Base-by-base conservation (phyloP, 2,797 vertebrate species). In the Propithecus perrieri region DNA sequence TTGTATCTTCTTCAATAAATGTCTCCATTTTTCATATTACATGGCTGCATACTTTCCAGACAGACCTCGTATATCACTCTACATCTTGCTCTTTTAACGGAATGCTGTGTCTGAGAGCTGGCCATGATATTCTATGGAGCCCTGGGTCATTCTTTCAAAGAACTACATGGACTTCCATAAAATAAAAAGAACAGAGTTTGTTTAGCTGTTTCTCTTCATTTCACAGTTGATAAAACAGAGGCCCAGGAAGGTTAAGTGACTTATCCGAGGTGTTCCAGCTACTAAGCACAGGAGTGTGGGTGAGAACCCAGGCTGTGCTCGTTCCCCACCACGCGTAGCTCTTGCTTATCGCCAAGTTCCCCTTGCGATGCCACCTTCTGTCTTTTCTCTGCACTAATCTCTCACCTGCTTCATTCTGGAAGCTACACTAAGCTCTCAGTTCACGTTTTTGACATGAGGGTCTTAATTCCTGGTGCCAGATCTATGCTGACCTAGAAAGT, bases 161-260 rank as follows among this genome's bases (percentile, higher is more conserved):
- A 90, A 10, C 15, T 26, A 13, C 1, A 11, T 48, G 53, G 80
- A 35, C 80, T 81, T 61, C 46, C 11, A 4, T 18, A 87, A 63
- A 35, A 55, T 46, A 50, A 75, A 69, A 92, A 55, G 55, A 91
- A 26, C 43, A 78, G 48, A 53, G 20, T 87, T 85, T 81, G 3
- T 74, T 88, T 69, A 89, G 61, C 13, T 71, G 17, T 93, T 94
- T 89, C 41, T 81, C 43, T 89, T 90, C 15, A 22, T 85, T 85
- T 76, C 53, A 38, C 26, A 84, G 61, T 50, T 14, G n/a, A 91
- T 55, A 53, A 92, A 94, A 90, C 18, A 26, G 30, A 48, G 24
- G 26, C 10, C 17, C 30, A 26, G 11, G 35, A 69, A 80, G 28
- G 35, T 38, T 57, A 69, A 89, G 46, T 48, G 69, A 92, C 59